Percentiles rank a stretch among this genome's conserved stretches.
Conservation (phyloP, 2,797 vertebrate species). For the Typhlichthys eigenmanni region DNA sequence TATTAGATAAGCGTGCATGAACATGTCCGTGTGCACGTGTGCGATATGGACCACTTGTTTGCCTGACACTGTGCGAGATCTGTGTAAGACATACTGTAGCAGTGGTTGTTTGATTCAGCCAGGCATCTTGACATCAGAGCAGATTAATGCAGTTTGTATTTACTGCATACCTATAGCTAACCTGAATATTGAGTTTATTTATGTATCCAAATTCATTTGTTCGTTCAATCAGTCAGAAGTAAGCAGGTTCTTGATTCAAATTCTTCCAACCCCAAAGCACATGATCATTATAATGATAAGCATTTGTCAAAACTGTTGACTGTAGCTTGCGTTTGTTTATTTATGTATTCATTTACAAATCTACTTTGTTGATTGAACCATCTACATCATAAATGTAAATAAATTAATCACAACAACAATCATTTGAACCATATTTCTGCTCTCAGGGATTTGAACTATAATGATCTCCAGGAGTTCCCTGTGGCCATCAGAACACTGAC, state of each 20-base stretch:
- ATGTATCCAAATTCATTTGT: constrained; percentile 22
- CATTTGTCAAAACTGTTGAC: no score
- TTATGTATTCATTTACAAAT: no score
- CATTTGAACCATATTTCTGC: constrained; percentile 1
- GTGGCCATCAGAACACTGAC: constrained; percentile 89
- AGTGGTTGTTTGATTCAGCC: constrained; percentile 50
- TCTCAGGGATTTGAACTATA: constrained; percentile 93
- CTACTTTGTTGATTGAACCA: no score
- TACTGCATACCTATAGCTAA: neutral
- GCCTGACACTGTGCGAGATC: constrained; percentile 28
- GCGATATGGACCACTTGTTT: neutral
- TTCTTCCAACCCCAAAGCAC: no score
- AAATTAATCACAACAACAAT: no score
- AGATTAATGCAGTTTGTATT: neutral
- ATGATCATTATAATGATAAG: no score
- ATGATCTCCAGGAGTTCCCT: constrained; percentile 91
- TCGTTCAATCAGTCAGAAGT: constrained; percentile 4
- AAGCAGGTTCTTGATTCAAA: no score
- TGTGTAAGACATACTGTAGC: constrained; percentile 21
- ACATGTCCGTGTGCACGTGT: no score
- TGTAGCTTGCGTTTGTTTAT: no score
- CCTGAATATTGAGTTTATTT: constrained; percentile 10
- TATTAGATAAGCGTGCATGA: no score
- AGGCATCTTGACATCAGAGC: constrained; percentile 18
- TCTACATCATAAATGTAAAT: no score